Base-by-base conservation (phyloP, 2,888 invertebrate genomes). In the Brenthis hecate region DNA sequence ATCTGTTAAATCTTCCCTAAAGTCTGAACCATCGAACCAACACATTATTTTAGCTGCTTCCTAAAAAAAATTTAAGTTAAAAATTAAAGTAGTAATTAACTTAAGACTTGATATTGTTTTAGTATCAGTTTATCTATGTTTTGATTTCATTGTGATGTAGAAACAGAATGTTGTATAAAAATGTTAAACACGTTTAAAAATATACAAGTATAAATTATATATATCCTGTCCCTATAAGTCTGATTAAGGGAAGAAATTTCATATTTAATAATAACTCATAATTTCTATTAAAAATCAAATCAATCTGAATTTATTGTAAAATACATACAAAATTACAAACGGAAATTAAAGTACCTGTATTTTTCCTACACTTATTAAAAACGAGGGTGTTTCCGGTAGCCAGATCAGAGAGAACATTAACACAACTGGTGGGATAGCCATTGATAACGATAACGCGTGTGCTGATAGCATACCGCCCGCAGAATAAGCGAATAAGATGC, bases 11-110 rank as follows among this genome's bases (percentile, higher is more conserved):
- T 92, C 92, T 69, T 92, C 91, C 14, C 87, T 81, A 76, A 92
- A 92, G 78, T 92, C 92, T 0, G 92, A 92, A 58, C 92, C 92
- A 60, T 92, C 91, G 64, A 92, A 91, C 92, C 92, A 92, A 81
- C 92, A 92, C 75, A 92, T 91, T 6, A 92, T 86, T 78, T 85
- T 89, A 0, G 92, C 92, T 66, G 92, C 92, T 65, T 92, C 92
- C 92, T 92, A 76, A n/a, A 54, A 64, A 50, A 23, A 23, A 47
- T 53, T 53, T 61, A 13, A 19, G 4, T 28, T 48, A 0, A 56
- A 32, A n/a, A 19, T 19, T 19, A 19, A 19, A 19, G 19, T 19
- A 1, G 19, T 19, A 16, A 32, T 16, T 28, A 28, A 50, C 14
- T 28, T 19, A 19, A 13, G 8, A n/a, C 8, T n/a, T 3, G 2